Evolutionary conservation across 53 echinoderm and acorn worm species (phyloP), one percentile per base, ranked within the genome.

Genomic region (Antedon mediterranea): DNA sequence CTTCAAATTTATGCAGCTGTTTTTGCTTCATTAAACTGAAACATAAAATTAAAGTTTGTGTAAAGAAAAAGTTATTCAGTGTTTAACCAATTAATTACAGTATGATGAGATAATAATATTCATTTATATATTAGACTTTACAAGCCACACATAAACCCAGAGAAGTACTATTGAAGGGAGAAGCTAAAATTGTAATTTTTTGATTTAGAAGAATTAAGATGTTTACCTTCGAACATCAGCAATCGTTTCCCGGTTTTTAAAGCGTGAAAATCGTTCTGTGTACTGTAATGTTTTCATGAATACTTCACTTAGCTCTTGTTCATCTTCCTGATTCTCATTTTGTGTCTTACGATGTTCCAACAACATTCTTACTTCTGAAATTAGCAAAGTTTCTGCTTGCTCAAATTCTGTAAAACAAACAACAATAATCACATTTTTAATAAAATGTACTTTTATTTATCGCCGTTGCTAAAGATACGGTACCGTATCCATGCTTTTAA

Each of bases 271-370:
- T 33, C 94, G 85, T 76, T 91, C 90, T 28, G 94, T 94, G 87
- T 94, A 94, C 74, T 87, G 89, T 18, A 94, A 85, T 0, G 94
- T 94, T 78, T 94, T 94, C 91, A 89, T 94, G 85, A 94, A 94
- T 57, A 94, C 89, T 73, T 94, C 91, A 79, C 94, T 91, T 27
- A 94, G 89, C 37, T 94, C 94, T 75, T 94, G 94, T 44, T 94
- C 94, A 57, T 94, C 94, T 29, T 94, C 94, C 34, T 90, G 90
- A 82, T 89, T 94, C 75, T 94, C 94, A 80, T 94, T 94, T 78
- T 94, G 94, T 31, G 89, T 89, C 72, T 94, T 94, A 8, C 94
- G 88, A 84, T 94, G 94, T 72, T 94, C 91, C 43, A 94, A 81
- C 72, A 94, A 80, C 94, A 94, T 94, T 32, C 84, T 80, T 0